Evolutionary conservation across 2,888 invertebrate species (phyloP).

Genomic region (Tipula helvola): DNA sequence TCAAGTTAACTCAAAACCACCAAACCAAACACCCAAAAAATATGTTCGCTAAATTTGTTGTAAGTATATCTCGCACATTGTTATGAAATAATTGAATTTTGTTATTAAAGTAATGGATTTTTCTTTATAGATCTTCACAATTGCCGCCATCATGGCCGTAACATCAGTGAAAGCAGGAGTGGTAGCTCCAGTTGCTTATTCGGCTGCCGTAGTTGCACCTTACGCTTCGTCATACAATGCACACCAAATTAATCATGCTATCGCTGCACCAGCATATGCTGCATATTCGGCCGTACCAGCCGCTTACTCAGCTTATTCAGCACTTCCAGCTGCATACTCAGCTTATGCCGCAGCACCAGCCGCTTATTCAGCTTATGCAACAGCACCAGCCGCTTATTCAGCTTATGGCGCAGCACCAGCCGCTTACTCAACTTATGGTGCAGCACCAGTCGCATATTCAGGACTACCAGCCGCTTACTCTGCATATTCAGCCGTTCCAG

Average conservation of each 20-base stretch:
- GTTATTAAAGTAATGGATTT: not conserved
- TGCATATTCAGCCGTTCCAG: conserved; percentile 13
- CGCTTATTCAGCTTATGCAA: conserved; percentile 24
- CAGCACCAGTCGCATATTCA: not conserved
- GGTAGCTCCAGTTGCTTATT: conserved; percentile 30
- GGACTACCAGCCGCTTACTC: not conserved
- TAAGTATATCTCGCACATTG: not conserved
- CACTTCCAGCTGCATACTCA: conserved; percentile 22
- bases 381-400: conserved; percentile 21
- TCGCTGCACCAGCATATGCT: conserved; percentile 44
- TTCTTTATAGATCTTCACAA: not conserved
- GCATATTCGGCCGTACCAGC: not conserved
- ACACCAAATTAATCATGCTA: conserved; percentile 60
- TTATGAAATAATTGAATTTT: not conserved
- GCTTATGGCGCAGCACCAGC: not conserved
- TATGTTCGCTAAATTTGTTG: conserved; percentile 7
- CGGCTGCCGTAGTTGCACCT: conserved; percentile 43
- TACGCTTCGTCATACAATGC: conserved; percentile 66
- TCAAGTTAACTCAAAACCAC: not conserved
- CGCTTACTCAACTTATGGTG: not conserved
- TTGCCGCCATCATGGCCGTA: not conserved
- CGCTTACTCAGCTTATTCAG: conserved; percentile 27
- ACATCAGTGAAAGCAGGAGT: conserved; percentile 27
- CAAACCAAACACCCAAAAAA: not conserved
- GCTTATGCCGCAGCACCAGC: not conserved